phyloP scores from a whole-genome alignment of 1,140 invertebrate genomes.

The Zaprionus nigranus region DNA sequence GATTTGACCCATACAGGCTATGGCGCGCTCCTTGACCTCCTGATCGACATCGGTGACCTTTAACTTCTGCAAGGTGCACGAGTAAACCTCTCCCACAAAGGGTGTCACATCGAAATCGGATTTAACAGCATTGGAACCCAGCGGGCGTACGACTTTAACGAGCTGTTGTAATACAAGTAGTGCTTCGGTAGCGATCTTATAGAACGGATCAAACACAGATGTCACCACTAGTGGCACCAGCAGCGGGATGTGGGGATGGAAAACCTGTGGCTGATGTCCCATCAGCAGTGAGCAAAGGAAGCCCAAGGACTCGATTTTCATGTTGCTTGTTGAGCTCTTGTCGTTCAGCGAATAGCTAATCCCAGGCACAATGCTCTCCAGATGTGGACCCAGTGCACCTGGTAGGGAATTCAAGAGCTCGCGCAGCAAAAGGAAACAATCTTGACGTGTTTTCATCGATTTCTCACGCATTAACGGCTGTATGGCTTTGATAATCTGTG shows the following conservation, averaged over 20 bases:
- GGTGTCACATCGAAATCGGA: conserved; percentile 90
- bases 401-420: conserved; percentile 96
- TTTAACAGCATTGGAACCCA: conserved; percentile 86
- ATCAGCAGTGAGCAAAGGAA: conserved; percentile 95
- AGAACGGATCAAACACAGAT: conserved; percentile 97
- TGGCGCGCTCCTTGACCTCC: conserved; percentile 98
- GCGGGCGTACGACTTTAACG: conserved; percentile 96
- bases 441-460: conserved; percentile 96
- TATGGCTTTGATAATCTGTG: conserved; percentile 92
- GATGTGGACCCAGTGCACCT: conserved; percentile 93
- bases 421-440: conserved; percentile 95
- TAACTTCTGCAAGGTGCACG: conserved; percentile 93
- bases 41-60: conserved; percentile 99
- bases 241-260: conserved; percentile 91
- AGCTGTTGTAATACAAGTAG: conserved; percentile 96
- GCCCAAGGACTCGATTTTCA: conserved; percentile 98
- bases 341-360: conserved; percentile 96
- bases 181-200: conserved; percentile 98
- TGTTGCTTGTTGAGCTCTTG: conserved; percentile 97
- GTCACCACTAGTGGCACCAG: conserved; percentile 95
- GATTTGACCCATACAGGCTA: conserved; percentile 98
- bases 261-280: conserved; percentile 91
- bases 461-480: conserved; percentile 96
- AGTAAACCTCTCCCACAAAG: conserved; percentile 93
- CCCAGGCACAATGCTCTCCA: conserved; percentile 93